Base-by-base conservation (phyloP, 2,888 invertebrate genomes). In the Thera obeliscata region DNA sequence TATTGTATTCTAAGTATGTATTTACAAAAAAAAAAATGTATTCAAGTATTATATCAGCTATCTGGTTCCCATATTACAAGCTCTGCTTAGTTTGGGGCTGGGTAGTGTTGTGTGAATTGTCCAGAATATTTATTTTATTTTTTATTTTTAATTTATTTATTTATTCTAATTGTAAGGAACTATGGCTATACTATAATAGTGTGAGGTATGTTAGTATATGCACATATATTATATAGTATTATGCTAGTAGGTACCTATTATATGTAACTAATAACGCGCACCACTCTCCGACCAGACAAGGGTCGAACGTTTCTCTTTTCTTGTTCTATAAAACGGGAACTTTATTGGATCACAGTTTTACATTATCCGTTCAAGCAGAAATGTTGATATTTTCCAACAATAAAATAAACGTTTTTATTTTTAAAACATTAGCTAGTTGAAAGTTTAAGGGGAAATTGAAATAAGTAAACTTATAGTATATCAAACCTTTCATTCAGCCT, bases 241-340 rank as follows among this genome's bases (percentile, higher is more conserved):
- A 22, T 22, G 22, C 22, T 22, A 22, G 22, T 22, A 22, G 22
- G 22, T 22, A 22, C 22, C 22, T 22, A 22, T 56, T 64, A 56
- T 56, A 43, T 56, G 56, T 41, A 43, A 56, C 59, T 67, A 67
- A 67, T 63, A 63, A 63, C 63, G 56, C 43, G 50, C 48, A 43
- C 55, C 55, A 68, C 64, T 58, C 64, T 36, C 61, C 55, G 49
- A 49, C 57, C 35, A 68, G 68, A 68, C 64, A 61, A 68, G 64
- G 68, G 68, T 68, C 56, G 56, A 64, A 60, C 57, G 55, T 68
- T 61, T 66, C 61, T 61, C 68, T 61, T 22, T 55, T 61, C 68
- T 55, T 49, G 43, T 62, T 61, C 61, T 60, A 65, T 69, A 65
- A 69, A 69, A 62, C 59, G 50, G 56, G 36, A 59, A 65, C 61